Evolutionary conservation across 2,797 vertebrate genomes (phyloP), one percentile per base, ranked within the genome.

Genomic region (Antennarius maculatus): DNA sequence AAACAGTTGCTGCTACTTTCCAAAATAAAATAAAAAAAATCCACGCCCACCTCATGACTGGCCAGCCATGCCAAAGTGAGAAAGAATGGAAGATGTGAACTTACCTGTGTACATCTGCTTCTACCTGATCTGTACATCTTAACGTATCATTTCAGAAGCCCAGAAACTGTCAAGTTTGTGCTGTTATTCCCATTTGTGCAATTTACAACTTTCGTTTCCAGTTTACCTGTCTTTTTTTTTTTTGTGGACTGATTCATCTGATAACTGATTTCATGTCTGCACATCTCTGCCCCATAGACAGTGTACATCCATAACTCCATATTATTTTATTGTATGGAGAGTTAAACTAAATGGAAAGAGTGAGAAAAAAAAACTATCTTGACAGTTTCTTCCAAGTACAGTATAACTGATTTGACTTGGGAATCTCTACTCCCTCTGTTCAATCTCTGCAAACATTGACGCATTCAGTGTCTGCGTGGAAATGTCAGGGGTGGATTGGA

Each of bases 281-380:
- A 23, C 23, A 23, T 23, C 23, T 23, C 23, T 23, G 23, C 23
- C 23, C 23, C 23, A 23, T 23, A 23, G 23, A 23, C 23, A 23
- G 23, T 42, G 64, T 47, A 4, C 49, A 27, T 8, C 3, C n/a
- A 9, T 71, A 53, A 57, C 11, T 15, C 6, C 23, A 3, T 43
- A 27, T 66, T 59, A 57, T 28, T 37, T 61, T 53, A 46, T 51
- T 65, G 45, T 34, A 46, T 34, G 6, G 23, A 49, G 14, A 53
- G 23, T 14, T 65, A 66, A 69, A n/a, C 37, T 45, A 46, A 16
- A 46, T 59, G 69, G 70, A 77, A 66, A 54, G 27, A 66, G 42
- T 54, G 16, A 58, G 57, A 60, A 28, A 12, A 23, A 23, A 23
- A 23, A 23, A 23, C 23, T 16, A 43, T 67, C 16, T 56, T 65